Evolutionary conservation across 2,113 vertebrate genomes (phyloP), one percentile per base, ranked within the genome.

Genomic region (Campylomormyrus numenius): DNA sequence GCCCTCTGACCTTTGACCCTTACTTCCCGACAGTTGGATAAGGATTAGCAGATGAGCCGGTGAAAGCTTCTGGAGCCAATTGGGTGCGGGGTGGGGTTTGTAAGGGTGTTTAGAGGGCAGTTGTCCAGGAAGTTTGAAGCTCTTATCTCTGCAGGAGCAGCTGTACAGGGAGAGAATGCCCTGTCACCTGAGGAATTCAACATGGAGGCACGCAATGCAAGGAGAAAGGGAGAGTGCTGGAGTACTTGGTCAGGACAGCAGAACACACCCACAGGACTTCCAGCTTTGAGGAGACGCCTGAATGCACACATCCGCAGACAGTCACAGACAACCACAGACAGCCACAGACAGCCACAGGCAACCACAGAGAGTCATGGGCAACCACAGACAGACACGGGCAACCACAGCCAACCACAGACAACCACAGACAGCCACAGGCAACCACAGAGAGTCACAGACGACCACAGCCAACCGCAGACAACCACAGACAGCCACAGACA

Each of bases 61-160:
- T 88, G 46, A 85, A 46, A 46, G 87, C 46, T 39, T 86, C 84
- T 88, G 17, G 10, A 53, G 74, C 35, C 21, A 46, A 2, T 39
- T 0, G 48, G 35, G 49, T 35, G 39, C 3, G 42, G 45, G 45
- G 39, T 66, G 87, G 42, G 87, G 56, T 62, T 4, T 45, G 42
- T 49, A 56, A 56, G 35, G 19, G 45, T 84, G 62, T 86, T 86
- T 85, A 7, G 21, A 58, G 56, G 88, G 52, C 90, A 91, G 90
- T 48, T 86, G 77, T 90, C 83, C 53, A 3, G 45, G 45, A 83
- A 87, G 87, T 45, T 70, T 52, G 17, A 10, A 74, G 48, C 35
- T 85, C 90, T 90, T 49, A 90, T 87, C 89, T 70, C 90, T 58
- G 42, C 49, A 49, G 58, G 85, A 91, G 89, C 89, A 90, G 74